phyloP scores from a whole-genome alignment of 2,797 vertebrate genomes.

The Sibirionetta formosa region DNA sequence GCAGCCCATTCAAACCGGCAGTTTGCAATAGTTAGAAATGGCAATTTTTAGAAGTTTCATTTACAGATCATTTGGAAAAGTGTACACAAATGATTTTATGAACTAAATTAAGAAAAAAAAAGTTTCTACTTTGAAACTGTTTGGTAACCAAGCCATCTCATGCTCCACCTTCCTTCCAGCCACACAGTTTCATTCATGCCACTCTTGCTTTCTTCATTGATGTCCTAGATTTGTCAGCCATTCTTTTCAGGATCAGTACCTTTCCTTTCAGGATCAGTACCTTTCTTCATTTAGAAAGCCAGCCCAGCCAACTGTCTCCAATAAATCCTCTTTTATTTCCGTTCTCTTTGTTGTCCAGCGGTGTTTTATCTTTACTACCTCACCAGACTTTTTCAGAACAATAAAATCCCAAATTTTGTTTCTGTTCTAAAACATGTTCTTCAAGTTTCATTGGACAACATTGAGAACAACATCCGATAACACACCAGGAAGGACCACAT shows the following conservation, averaged over 20 bases:
- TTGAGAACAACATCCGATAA: accelerated
- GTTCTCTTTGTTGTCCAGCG: not conserved
- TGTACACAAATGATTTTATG: slow-evolving; percentile 61
- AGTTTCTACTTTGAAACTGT: slow-evolving; percentile 54
- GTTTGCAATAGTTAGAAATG: slow-evolving; percentile 63
- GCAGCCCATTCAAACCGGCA: slow-evolving; percentile 72
- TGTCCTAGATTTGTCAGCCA: slow-evolving; percentile 10
- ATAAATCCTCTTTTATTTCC: not conserved
- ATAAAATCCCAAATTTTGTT: not conserved
- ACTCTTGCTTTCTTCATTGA: not conserved
- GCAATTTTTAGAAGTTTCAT: slow-evolving; percentile 77
- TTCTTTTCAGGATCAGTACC: slow-evolving; percentile 54
- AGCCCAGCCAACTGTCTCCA: not conserved
- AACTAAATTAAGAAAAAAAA: slow-evolving; percentile 51
- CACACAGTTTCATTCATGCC: not conserved
- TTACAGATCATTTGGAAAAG: slow-evolving; percentile 75
- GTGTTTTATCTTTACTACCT: not conserved
- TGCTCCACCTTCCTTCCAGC: not conserved
- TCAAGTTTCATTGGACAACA: not conserved
- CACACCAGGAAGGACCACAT: not conserved
- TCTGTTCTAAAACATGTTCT: not conserved
- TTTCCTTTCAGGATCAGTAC: slow-evolving; percentile 43
- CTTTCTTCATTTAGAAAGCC: slow-evolving; percentile 32
- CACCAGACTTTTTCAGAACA: not conserved
- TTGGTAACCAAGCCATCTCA: not conserved